Conservation (phyloP, 2,888 invertebrate genomes). For the Erebia ligea region DNA sequence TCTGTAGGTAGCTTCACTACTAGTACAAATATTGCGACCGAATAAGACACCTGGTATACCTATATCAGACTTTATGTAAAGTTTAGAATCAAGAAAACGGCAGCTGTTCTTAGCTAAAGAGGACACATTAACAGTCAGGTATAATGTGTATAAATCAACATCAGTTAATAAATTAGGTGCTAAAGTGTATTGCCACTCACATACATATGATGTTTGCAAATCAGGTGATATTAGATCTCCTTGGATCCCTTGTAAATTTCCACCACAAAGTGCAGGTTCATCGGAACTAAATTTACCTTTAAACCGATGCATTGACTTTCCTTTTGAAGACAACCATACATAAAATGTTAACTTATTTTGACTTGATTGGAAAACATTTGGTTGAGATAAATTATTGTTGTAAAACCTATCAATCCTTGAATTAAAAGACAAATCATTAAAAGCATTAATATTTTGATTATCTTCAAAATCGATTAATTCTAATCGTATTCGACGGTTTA, state of each 20-base stretch:
- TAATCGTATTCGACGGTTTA: conserved; percentile 69
- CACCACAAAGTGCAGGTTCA: conserved; percentile 76
- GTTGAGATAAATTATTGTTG: conserved; percentile 48
- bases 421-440: conserved; percentile 78
- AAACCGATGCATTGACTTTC: conserved; percentile 84
- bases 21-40: conserved; percentile 55
- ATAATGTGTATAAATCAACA: conserved; percentile 51
- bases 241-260: conserved; percentile 51
- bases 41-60: conserved; percentile 39
- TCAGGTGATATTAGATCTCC: conserved; percentile 60
- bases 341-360: conserved; percentile 85
- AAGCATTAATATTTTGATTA: conserved; percentile 48
- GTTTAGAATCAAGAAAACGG: conserved; percentile 54
- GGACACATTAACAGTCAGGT: conserved; percentile 54
- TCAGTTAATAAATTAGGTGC: conserved; percentile 7
- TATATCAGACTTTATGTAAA: conserved; percentile 51
- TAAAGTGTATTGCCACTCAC: conserved; percentile 64
- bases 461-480: conserved; percentile 79
- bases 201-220: conserved; percentile 57
- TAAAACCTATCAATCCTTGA: conserved; percentile 60
- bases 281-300: conserved; percentile 86
- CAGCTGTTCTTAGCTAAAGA: conserved; percentile 53
- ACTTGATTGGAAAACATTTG: conserved; percentile 81
- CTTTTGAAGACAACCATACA: conserved; percentile 78
- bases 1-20: conserved; percentile 50